Base-by-base conservation (phyloP, 2,797 vertebrate genomes). In the Antrozous pallidus region DNA sequence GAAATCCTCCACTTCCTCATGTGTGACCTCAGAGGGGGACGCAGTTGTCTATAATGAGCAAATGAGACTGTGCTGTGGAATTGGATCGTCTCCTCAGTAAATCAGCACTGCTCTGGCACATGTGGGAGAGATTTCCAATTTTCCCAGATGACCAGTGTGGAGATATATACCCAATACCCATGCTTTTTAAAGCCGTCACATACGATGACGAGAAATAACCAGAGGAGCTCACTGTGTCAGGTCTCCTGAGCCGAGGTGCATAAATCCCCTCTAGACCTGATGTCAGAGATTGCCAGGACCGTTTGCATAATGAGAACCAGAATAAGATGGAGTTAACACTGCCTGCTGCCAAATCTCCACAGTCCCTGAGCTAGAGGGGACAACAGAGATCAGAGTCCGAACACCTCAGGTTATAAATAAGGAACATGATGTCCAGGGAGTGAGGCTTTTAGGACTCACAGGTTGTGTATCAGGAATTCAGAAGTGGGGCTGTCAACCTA, bases 401-500 rank as follows among this genome's bases (percentile, higher is more conserved):
- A 51, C 40, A 2, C 24, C 61, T 54, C 6, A 2, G 31, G 51
- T 24, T n/a, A 65, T 38, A 61, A 83, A 65, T 65, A 40, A 24
- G 9, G 45, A 65, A 54, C 54, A 54, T 33, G n/a, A 36, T 9
- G 8, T 20, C 26, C 3, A 22, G 65, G 42, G 22, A 28, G 14
- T 13, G 38, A 92, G 38, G 36, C 71, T 5, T 38, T 67, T 6
- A 12, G n/a, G 51, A 65, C 20, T 22, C 20, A 5, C 14, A 51
- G 61, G 31, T 2, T 3, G 0, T 33, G 26, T 33, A 31, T 28
- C 58, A 11, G 36, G 40, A 51, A 28, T 6, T 14, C 79, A 42
- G 51, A 70, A 22, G 24, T 0, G 7, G 12, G 24, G 14, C 40
- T 6, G 0, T 69, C 69, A 9, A 11, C 16, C 0, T 1, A 16